Evolutionary conservation across 2,113 vertebrate genomes (phyloP), one percentile per base, ranked within the genome.

Genomic region (Engystomops pustulosus): DNA sequence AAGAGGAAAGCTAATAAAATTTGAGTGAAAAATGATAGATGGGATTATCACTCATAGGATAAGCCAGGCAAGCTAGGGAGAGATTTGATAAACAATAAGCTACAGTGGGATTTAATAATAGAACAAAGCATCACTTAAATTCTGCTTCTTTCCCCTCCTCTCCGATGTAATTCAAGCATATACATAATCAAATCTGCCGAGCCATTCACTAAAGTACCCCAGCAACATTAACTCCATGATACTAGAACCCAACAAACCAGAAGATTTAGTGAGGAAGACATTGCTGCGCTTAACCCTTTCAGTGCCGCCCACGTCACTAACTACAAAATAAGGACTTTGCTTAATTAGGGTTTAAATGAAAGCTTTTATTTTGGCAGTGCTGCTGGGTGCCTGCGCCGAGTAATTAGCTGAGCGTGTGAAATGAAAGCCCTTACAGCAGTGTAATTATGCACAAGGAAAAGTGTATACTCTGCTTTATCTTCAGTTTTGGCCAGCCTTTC

Each of bases 361-460:
- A 85, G 83, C 83, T 85, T 85, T 85, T 79, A 79, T 85, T 85
- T 85, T 85, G 83, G 83, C 83, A 85, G 65, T 30, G 49, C 62
- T 55, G 71, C 55, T 45, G 83, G 74, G 81, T 78, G 71, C 72
- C 60, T 68, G 74, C 36, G 65, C 83, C 3, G 83, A 78, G 83
- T 85, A 85, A 85, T 85, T 85, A 85, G 75, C 83, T 85, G 83
- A 85, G 83, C 47, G 75, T 85, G 83, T 85, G 75, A 85, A 85
- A 85, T 85, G 68, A 85, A 85, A 85, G 47, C 49, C 83, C 83
- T 85, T 85, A 77, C 83, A 85, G 83, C 75, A 79, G 60, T 85
- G 75, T 85, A 85, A 85, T 85, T 85, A 85, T 69, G 75, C 60
- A 85, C 74, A 70, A 51, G 83, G 60, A 85, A 79, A 85, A 85